Conservation (phyloP, 1,140 invertebrate genomes). For the Oncopodura yosiiana region DNA sequence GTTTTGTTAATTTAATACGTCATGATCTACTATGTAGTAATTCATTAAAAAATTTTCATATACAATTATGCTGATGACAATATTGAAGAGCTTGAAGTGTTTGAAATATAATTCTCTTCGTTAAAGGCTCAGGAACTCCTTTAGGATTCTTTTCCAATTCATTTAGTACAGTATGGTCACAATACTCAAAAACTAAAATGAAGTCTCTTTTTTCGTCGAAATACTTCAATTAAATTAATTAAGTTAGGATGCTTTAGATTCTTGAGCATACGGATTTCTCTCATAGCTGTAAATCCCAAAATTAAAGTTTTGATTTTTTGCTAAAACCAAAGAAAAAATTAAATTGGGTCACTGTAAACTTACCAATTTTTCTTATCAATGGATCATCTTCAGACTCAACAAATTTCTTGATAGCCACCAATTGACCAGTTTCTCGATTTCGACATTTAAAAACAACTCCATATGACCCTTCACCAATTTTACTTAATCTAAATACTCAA, state of each 20-base stretch:
- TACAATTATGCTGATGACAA: slow-evolving; percentile 91
- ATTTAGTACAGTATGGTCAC: slow-evolving; percentile 91
- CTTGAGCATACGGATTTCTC: slow-evolving; percentile 97
- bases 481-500: slow-evolving; percentile 92
- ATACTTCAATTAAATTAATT: slow-evolving; percentile 95
- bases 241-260: slow-evolving; percentile 97
- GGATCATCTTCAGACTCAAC: slow-evolving; percentile 98
- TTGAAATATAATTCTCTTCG: slow-evolving; percentile 89
- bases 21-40: too few relatives aligned
- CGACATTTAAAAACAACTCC: slow-evolving; percentile 97
- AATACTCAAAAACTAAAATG: slow-evolving; percentile 98
- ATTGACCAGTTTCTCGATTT: slow-evolving; percentile 83
- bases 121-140: slow-evolving; percentile 69
- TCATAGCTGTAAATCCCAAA: too few relatives aligned
- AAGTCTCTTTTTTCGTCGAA: slow-evolving; percentile 86
- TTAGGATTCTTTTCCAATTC: slow-evolving; percentile 85
- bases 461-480: slow-evolving; percentile 95
- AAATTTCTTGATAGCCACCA: slow-evolving; percentile 98
- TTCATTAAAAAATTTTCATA: too few relatives aligned
- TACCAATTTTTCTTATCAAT: slow-evolving; percentile 93
- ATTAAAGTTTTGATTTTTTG: too few relatives aligned
- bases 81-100: slow-evolving; percentile 88
- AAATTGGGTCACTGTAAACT: too few relatives aligned
- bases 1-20: too few relatives aligned
- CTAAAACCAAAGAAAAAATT: too few relatives aligned